A percentile compares a stretch with the other conserved stretches of the same genome.
Evolutionary conservation across 2,113 vertebrate genomes (phyloP).

Genomic region (Okapia johnstoni): DNA sequence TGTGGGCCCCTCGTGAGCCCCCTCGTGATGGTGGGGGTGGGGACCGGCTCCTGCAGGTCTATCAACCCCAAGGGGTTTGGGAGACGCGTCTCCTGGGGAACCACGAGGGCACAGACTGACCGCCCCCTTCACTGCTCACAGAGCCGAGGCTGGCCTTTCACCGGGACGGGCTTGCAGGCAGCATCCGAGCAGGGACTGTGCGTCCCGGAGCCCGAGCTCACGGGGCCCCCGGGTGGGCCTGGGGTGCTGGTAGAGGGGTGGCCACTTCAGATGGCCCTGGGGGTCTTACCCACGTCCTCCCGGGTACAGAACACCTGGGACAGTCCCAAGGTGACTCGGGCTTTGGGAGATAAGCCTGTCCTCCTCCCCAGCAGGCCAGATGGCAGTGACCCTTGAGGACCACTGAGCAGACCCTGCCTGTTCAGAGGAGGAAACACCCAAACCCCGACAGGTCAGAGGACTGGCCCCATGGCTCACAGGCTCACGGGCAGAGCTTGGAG

Average conservation of each 20-base stretch:
- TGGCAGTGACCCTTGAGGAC: fast-evolving
- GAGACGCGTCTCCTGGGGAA: background rate
- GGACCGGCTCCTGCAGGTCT: background rate
- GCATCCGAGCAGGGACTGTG: fast-evolving
- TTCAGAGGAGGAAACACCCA: background rate
- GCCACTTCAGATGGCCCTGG: fast-evolving
- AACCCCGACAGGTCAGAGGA: fast-evolving
- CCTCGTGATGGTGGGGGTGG: background rate
- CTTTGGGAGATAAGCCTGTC: background rate
- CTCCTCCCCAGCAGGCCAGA: background rate
- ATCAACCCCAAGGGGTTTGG: background rate
- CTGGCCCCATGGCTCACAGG: fast-evolving
- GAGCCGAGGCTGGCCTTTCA: background rate
- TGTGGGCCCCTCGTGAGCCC: background rate
- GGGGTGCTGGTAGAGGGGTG: too few relatives aligned
- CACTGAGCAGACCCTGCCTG: fast-evolving
- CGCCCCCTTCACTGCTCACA: fast-evolving
- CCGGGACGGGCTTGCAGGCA: background rate
- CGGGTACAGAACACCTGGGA: fast-evolving
- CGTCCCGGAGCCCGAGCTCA: fast-evolving
- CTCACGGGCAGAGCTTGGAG: fast-evolving
- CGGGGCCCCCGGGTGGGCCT: fast-evolving
- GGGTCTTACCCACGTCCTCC: fast-evolving
- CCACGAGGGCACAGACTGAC: background rate
- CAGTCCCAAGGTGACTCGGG: fast-evolving